Conservation (phyloP, 2,113 vertebrate genomes). For the Ondatra zibethicus region DNA sequence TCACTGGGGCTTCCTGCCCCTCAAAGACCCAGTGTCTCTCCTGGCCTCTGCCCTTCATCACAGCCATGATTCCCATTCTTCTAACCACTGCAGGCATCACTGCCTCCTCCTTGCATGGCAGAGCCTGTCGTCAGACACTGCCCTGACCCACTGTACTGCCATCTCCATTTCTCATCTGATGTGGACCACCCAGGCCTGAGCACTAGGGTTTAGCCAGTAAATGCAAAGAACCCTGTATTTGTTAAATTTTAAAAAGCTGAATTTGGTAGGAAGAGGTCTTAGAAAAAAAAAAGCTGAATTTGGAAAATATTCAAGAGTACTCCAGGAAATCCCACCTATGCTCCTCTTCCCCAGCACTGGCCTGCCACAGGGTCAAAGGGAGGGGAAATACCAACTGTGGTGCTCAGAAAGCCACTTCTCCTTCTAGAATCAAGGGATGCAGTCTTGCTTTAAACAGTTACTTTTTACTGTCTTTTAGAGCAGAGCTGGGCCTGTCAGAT, state of each 20-base stretch:
- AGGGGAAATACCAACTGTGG: fast-evolving
- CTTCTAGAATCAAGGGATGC: background rate
- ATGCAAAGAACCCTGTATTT: background rate
- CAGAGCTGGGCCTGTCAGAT: background rate
- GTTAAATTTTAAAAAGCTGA: background rate
- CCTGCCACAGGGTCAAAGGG: background rate
- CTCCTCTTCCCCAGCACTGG: fast-evolving
- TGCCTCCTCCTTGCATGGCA: background rate
- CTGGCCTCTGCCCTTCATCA: background rate
- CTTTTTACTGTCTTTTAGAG: background rate
- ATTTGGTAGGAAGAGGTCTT: too few species aligned
- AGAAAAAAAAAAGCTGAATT: background rate
- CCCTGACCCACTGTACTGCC: background rate
- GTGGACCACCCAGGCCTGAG: background rate
- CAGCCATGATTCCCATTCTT: too few species aligned
- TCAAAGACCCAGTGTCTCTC: background rate
- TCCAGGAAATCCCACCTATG: background rate
- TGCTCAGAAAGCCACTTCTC: background rate
- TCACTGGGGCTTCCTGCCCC: fast-evolving
- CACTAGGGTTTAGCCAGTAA: background rate
- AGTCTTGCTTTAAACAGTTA: background rate
- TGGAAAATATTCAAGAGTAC: background rate
- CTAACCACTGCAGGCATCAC: background rate
- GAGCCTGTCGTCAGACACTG: background rate
- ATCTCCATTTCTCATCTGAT: background rate